A percentile compares a stretch with the other conserved stretches of the same genome.
phyloP scores from a whole-genome alignment of 2,888 invertebrate genomes.

The Lingula anatina region DNA sequence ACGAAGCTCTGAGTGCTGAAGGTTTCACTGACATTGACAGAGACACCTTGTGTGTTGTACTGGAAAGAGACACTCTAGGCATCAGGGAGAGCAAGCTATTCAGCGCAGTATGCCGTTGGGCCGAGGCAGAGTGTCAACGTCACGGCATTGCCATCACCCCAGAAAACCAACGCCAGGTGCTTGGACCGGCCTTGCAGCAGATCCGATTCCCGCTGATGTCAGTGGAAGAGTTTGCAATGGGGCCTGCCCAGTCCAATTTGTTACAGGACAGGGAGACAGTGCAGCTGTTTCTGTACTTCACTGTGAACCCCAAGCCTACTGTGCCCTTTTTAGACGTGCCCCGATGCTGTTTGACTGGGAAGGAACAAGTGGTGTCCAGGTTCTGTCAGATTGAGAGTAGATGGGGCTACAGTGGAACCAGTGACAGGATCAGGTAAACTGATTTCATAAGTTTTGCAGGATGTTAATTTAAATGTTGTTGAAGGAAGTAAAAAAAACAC shows the following conservation, averaged over 20 bases:
- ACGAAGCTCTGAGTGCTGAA: constrained; percentile 73
- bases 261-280: constrained; percentile 73
- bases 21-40: constrained; percentile 77
- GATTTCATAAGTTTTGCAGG: no score
- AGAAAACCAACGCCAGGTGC: constrained; percentile 65
- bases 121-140: constrained; percentile 62
- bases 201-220: constrained; percentile 80
- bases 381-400: constrained; percentile 73
- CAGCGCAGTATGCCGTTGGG: constrained; percentile 54
- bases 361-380: constrained; percentile 68
- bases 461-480: no score
- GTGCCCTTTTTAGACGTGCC: constrained; percentile 67
- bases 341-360: constrained; percentile 72
- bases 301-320: constrained; percentile 69
- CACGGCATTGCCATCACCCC: constrained; percentile 63
- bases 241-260: constrained; percentile 61
- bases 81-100: constrained; percentile 76
- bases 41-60: constrained; percentile 70
- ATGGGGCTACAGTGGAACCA: constrained; percentile 81
- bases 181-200: constrained; percentile 67
- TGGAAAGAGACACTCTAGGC: constrained; percentile 73
- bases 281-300: constrained; percentile 56
- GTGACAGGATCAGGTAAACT: constrained; percentile 67
- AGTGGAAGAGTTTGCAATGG: constrained; percentile 77
- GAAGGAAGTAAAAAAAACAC: background rate